phyloP scores from a whole-genome alignment of 2,888 invertebrate species.

The Cacoxenus indagator region DNA sequence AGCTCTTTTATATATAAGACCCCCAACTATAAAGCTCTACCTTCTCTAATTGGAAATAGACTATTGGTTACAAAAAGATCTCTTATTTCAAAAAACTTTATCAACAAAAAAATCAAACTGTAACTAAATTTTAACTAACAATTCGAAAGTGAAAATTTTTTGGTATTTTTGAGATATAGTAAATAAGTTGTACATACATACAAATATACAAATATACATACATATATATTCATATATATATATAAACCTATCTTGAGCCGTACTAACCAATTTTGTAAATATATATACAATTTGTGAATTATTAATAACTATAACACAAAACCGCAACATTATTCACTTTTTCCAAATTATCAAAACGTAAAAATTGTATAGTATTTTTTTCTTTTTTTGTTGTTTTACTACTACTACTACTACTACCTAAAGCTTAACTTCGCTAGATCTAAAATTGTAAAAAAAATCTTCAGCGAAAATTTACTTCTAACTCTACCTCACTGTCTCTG shows the following conservation, averaged over 20 bases:
- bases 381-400: too few species aligned
- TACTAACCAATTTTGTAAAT: conserved; percentile 52
- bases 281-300: conserved; percentile 53
- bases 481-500: conserved; percentile 26
- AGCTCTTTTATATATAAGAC: background rate
- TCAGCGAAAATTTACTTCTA: conserved; percentile 1
- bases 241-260: conserved; percentile 34
- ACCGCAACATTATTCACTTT: background rate
- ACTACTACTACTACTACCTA: conserved; percentile 26
- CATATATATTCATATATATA: conserved; percentile 54
- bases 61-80: conserved; percentile 58
- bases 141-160: conserved; percentile 44
- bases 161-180: conserved; percentile 60
- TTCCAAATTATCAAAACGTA: conserved; percentile 6
- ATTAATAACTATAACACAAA: conserved; percentile 39
- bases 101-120: conserved; percentile 40
- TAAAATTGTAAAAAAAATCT: conserved; percentile 16
- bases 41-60: conserved; percentile 49
- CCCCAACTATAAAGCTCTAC: background rate
- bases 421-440: conserved; percentile 42
- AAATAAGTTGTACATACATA: conserved; percentile 64
- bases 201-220: conserved; percentile 30
- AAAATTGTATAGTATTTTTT: conserved; percentile 48
- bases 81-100: conserved; percentile 37
- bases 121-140: conserved; percentile 66